Percentiles rank a stretch among this genome's conserved stretches.
Evolutionary conservation across 2,113 vertebrate genomes (phyloP).

Genomic region (Lophura nycthemera): DNA sequence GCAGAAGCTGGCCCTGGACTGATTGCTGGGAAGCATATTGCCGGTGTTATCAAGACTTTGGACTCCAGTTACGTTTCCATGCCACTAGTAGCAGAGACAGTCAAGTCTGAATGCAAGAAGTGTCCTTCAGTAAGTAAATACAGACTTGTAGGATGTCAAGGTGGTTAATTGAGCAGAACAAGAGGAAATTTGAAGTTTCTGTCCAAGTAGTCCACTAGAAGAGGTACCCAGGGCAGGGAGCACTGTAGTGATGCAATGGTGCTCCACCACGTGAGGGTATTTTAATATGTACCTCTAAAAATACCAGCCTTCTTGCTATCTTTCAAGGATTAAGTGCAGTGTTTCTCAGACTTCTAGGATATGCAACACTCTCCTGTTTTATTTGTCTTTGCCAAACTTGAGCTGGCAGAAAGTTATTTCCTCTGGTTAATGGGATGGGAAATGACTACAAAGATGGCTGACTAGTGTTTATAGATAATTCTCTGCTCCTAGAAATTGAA

Average conservation of each 20-base stretch:
- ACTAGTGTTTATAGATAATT: not conserved
- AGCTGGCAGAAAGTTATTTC: not conserved
- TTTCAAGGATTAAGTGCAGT: not conserved
- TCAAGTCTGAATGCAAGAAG: conserved; percentile 81
- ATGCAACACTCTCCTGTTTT: not conserved
- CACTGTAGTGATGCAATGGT: rapidly evolving
- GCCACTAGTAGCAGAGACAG: conserved; percentile 83
- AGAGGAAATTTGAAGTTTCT: not conserved
- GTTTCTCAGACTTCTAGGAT: not conserved
- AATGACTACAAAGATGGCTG: not conserved
- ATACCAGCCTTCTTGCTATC: not conserved
- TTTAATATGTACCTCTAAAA: not conserved
- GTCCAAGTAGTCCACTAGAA: not conserved
- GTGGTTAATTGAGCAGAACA: not conserved
- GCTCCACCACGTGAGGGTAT: not conserved
- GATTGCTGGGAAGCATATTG: conserved; percentile 83
- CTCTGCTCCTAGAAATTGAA: not conserved
- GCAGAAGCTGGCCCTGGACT: conserved; percentile 82
- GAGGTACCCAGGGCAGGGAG: not conserved
- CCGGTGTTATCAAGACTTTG: conserved; percentile 82
- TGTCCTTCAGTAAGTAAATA: conserved; percentile 88
- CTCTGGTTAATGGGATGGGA: not conserved
- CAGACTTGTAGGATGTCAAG: not conserved
- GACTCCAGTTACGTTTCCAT: conserved; percentile 85
- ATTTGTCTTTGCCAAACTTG: not conserved